Base-by-base conservation (phyloP, 23 tunicate genomes). In the Styela clava region DNA sequence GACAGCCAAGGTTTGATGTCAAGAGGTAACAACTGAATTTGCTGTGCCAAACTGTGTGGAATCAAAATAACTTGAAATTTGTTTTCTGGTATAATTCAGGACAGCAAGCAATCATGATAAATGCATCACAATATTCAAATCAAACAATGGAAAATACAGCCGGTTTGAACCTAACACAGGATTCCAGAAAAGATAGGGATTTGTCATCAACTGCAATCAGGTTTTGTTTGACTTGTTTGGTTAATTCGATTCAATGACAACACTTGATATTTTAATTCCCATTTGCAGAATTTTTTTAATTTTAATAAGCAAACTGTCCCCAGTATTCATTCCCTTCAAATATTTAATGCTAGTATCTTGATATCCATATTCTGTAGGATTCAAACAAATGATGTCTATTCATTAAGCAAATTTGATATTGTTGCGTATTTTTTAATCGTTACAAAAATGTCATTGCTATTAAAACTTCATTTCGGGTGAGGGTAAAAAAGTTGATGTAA, bases 151-250 rank as follows among this genome's bases (percentile, higher is more conserved):
- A 76, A 51, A 44, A 67, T 22, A 27, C 27, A 44, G 44, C 64
- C 20, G 81, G 81, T 20, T 51, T 76, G 81, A 76, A 76, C 44
- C 30, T 76, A 2, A 44, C 81, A 20, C 81, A 76, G 24, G 65
- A 44, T 24, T 24, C 81, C 21, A 20, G 29, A 12, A 52, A 76
- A 76, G 44, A 52, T 44, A 21, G 65, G 16, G 65, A 22, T 1
- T 24, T 44, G 21, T 9, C 81, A 35, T 35, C 81, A 44, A 25
- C 52, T 36, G 31, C 77, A 28, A 21, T 71, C 12, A 71, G 77
- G 77, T 71, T 21, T 35, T 29, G 24, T 16, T 24, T 12, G 20
- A 31, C 73, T 68, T 19, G 19, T 21, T 19, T 19, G 19, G 21
- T 61, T 21, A 21, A 61, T 61, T 61, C 19, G 64, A 21, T 21